These are phyloP conservation scores for Gavialis gangeticus DNA, from an alignment of 2,113 vertebrate genomes.

Conservation along the genomic window DNA sequence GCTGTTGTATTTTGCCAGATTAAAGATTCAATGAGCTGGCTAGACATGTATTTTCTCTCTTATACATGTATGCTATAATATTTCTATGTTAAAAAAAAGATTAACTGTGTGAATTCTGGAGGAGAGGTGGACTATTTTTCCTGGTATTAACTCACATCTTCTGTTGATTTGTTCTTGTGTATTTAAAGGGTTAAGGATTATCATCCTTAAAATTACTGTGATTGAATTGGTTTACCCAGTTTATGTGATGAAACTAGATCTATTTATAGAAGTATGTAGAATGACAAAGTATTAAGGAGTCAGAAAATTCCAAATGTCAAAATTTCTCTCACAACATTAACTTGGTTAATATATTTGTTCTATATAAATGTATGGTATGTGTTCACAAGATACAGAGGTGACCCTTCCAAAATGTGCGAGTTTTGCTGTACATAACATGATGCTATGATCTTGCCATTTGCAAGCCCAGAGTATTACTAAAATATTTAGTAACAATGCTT, in stretches of 20 bases:
- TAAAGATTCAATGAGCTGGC: not conserved
- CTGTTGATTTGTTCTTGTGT: not conserved
- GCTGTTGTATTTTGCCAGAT: not conserved
- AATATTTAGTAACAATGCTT: slow-evolving; percentile 5
- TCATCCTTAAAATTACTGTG: not conserved
- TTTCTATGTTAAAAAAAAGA: not conserved
- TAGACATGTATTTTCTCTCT: not conserved
- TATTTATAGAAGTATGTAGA: not conserved
- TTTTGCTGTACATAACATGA: not conserved
- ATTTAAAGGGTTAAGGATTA: not conserved
- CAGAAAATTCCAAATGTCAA: not conserved
- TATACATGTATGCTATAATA: accelerated
- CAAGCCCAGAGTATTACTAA: not conserved
- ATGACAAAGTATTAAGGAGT: not conserved
- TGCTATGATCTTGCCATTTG: not conserved
- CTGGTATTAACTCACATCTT: not conserved
- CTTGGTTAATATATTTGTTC: not conserved
- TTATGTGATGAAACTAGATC: not conserved
- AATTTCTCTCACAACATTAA: not conserved
- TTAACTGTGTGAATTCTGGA: not conserved
- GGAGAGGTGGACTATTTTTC: not conserved
- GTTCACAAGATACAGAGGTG: not conserved
- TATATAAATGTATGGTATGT: not conserved
- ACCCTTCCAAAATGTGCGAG: not conserved
- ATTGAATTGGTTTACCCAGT: not conserved